Conservation (phyloP, 2,797 vertebrate species). For the Ctenosaura bakeri region DNA sequence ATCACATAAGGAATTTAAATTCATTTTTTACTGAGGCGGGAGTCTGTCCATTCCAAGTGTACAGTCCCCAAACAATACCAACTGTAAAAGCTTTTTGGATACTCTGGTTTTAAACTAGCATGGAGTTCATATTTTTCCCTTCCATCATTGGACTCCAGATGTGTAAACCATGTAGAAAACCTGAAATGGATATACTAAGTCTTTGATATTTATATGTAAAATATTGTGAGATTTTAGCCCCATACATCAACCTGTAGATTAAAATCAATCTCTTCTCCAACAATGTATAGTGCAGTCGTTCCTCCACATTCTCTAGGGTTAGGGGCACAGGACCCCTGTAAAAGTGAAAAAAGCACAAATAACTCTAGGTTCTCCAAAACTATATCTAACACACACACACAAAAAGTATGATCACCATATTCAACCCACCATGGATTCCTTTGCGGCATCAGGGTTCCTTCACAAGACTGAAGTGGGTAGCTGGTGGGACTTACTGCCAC, state of each 20-base stretch:
- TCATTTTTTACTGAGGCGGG: not conserved
- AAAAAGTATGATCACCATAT: too few relatives aligned
- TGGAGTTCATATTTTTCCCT: not conserved
- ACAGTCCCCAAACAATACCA: not conserved
- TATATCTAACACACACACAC: too few relatives aligned
- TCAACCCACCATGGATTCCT: too few relatives aligned
- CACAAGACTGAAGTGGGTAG: too few relatives aligned
- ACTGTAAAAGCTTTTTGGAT: constrained; percentile 4
- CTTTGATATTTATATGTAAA: not conserved
- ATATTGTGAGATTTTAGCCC: not conserved
- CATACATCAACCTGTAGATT: not conserved
- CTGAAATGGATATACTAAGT: not conserved
- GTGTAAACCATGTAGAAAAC: not conserved
- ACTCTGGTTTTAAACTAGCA: not conserved
- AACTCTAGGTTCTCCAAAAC: too few relatives aligned
- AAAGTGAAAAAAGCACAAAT: too few relatives aligned
- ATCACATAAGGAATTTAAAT: not conserved
- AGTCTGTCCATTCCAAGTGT: not conserved
- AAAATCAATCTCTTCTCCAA: not conserved
- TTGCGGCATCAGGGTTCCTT: too few relatives aligned
- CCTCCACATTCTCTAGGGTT: too few relatives aligned
- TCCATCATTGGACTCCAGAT: not conserved
- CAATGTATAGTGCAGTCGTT: not conserved
- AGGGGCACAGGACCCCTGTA: too few relatives aligned
- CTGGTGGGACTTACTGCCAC: too few relatives aligned